These are phyloP conservation scores for Drosophila pectinifera DNA, from an alignment of 1,140 invertebrate genomes.

Conservation along the genomic window DNA sequence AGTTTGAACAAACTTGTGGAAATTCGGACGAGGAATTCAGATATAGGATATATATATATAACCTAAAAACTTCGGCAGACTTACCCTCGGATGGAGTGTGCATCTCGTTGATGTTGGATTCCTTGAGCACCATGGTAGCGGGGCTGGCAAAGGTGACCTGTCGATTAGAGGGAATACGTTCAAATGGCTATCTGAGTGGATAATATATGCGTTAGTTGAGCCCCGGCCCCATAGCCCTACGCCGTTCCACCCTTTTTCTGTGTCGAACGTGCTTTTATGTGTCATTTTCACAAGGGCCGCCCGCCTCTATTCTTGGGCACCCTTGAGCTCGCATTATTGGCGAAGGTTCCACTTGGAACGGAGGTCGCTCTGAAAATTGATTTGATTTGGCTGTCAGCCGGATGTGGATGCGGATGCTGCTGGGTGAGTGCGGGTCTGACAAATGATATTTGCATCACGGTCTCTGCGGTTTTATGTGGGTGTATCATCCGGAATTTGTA, in stretches of 20 bases:
- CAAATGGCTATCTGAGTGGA: constrained; percentile 16
- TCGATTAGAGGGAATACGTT: constrained; percentile 38
- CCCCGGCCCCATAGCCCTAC: constrained; percentile 3
- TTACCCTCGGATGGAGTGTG: constrained; percentile 57
- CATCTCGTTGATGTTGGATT: constrained; percentile 48
- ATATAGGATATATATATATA: background rate
- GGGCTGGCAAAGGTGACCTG: constrained; percentile 80
- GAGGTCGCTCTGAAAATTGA: constrained; percentile 24
- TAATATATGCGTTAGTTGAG: background rate
- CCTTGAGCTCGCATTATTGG: constrained; percentile 36
- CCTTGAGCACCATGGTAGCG: constrained; percentile 53
- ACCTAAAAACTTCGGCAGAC: constrained; percentile 5
- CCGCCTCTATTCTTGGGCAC: constrained; percentile 12
- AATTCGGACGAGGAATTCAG: background rate
- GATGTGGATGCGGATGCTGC: constrained; percentile 2
- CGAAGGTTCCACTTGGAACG: constrained; percentile 32
- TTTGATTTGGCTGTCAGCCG: constrained; percentile 16
- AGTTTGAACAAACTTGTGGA: background rate
- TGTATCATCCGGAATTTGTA: background rate
- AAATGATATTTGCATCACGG: background rate
- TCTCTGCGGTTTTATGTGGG: background rate
- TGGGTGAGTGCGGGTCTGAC: background rate
- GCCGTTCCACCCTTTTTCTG: constrained; percentile 6
- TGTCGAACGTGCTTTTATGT: constrained; percentile 45
- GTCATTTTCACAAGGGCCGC: constrained; percentile 32